Evolutionary conservation across 2,113 vertebrate species (phyloP).

Genomic region (Progne subis): DNA sequence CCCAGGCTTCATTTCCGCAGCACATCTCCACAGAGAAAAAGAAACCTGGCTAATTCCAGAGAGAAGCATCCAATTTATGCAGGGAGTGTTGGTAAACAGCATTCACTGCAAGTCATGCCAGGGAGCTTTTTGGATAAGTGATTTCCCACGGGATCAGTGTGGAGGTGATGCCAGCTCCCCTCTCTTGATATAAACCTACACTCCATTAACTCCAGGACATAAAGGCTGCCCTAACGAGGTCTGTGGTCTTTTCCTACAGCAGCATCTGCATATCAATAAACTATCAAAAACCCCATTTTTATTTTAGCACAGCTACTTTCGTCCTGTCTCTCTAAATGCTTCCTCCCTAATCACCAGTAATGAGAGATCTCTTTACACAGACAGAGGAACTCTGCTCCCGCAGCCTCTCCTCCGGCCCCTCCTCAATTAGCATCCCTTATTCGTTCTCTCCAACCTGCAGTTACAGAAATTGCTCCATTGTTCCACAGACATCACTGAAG

Average conservation of each 20-base stretch:
- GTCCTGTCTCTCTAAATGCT: background rate
- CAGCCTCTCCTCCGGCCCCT: background rate
- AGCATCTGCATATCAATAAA: background rate
- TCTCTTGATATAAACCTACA: background rate
- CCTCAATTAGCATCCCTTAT: background rate
- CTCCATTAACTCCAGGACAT: background rate
- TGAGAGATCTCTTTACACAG: background rate
- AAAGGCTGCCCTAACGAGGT: background rate
- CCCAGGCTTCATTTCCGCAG: background rate
- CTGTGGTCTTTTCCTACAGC: background rate
- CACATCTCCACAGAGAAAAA: background rate
- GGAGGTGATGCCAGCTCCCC: background rate
- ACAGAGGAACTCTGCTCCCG: background rate
- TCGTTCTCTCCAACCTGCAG: background rate
- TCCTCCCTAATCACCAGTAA: constrained; percentile 27
- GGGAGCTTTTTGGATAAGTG: background rate
- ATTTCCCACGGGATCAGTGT: background rate
- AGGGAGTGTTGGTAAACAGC: background rate
- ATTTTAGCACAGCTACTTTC: background rate
- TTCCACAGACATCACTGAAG: constrained; percentile 8
- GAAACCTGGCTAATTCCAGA: background rate
- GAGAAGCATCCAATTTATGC: background rate
- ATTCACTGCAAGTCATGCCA: background rate
- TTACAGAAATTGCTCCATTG: constrained; percentile 49
- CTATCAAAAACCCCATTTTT: background rate